Percentiles rank a stretch among this genome's conserved stretches.
Conservation (phyloP, 2,888 invertebrate species). For the Spialia ferax region DNA sequence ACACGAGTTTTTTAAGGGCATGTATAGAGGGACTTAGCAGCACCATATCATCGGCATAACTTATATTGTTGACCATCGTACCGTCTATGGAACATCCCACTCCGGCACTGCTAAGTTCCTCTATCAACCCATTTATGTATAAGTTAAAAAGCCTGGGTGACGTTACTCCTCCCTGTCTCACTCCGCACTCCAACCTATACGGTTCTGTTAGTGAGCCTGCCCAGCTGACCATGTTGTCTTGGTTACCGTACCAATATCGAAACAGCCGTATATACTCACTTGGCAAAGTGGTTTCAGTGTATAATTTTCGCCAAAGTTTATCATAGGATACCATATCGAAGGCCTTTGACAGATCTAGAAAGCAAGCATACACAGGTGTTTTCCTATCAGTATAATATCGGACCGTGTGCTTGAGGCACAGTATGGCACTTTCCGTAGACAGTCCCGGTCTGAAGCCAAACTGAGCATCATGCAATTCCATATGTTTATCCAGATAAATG, state of each 20-base stretch:
- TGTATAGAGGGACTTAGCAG: background rate
- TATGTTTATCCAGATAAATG: background rate
- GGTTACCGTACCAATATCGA: constrained; percentile 30
- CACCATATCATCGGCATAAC: background rate
- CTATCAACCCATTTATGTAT: constrained; percentile 42
- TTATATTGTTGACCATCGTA: background rate
- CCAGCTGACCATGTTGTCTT: constrained; percentile 11
- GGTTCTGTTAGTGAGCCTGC: constrained; percentile 1
- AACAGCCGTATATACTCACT: background rate
- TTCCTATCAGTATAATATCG: background rate
- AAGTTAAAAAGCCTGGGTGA: constrained; percentile 48
- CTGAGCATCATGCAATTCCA: background rate
- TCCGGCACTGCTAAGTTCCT: constrained; percentile 42
- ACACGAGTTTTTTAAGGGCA: no score
- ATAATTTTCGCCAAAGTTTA: background rate
- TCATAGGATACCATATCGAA: background rate
- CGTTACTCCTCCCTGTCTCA: constrained; percentile 43
- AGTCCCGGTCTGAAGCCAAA: background rate
- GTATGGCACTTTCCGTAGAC: background rate
- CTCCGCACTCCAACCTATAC: constrained; percentile 6
- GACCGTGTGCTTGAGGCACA: background rate
- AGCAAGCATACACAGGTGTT: background rate
- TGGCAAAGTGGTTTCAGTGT: background rate
- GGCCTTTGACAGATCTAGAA: background rate
- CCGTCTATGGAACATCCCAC: constrained; percentile 44